Conservation (phyloP, 2,888 invertebrate genomes). For the Pseudococcus jackbeardsleyi region DNA sequence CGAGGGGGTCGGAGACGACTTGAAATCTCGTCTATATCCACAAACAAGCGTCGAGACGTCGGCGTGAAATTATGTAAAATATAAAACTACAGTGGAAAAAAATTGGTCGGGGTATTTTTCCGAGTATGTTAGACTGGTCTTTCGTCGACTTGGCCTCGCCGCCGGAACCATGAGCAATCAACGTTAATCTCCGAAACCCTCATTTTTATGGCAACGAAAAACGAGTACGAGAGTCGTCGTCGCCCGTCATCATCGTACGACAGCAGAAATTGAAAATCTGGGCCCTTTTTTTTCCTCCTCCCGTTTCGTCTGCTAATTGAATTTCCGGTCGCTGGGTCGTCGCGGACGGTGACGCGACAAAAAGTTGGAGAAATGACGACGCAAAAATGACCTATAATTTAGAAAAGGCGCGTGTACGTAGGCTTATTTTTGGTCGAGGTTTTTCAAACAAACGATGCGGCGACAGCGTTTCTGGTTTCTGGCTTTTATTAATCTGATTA, state of each 20-base stretch:
- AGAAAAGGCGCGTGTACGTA: background rate
- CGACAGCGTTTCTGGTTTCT: constrained; percentile 27
- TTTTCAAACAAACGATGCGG: background rate
- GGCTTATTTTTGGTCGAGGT: constrained; percentile 23
- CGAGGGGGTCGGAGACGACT: background rate
- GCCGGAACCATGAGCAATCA: background rate
- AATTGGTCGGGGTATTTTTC: background rate
- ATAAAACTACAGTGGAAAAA: background rate
- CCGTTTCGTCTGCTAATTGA: constrained; percentile 5
- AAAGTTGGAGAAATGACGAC: constrained; percentile 51
- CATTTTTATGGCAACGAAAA: background rate
- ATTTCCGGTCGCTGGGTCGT: constrained; percentile 46
- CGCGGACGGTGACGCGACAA: constrained; percentile 29
- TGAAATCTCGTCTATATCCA: background rate
- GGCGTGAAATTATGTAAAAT: constrained; percentile 4
- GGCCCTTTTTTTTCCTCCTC: background rate
- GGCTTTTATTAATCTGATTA: constrained; percentile 45
- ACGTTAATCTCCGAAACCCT: constrained; percentile 47
- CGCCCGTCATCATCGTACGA: background rate
- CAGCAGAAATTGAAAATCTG: constrained; percentile 44
- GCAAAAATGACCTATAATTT: constrained; percentile 52
- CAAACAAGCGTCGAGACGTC: background rate
- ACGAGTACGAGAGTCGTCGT: background rate
- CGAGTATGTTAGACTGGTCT: background rate
- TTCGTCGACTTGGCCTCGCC: background rate